Conservation (phyloP, 2,888 invertebrate species). For the Notocelia uddmanniana region DNA sequence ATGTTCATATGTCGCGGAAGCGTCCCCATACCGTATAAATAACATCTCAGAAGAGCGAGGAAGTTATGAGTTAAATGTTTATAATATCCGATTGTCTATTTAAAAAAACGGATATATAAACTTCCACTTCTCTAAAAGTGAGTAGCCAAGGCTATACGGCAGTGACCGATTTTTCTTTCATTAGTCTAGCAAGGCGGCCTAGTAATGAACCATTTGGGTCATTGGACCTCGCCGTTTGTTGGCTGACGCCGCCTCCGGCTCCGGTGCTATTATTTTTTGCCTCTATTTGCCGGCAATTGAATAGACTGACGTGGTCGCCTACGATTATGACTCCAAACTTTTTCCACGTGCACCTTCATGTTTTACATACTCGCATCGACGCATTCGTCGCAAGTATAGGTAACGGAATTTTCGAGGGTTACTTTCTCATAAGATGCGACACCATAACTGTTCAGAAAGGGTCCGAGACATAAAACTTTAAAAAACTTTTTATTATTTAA, state of each 20-base stretch:
- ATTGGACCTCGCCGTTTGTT: conserved; percentile 82
- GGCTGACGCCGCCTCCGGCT: conserved; percentile 69
- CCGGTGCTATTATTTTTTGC: conserved; percentile 75
- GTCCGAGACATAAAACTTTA: too few species aligned
- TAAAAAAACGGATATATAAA: background rate
- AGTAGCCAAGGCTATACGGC: conserved; percentile 54
- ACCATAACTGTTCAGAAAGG: too few species aligned
- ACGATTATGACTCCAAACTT: conserved; percentile 59
- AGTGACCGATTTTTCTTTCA: conserved; percentile 80
- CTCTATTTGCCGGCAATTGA: conserved; percentile 71
- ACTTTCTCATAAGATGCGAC: too few species aligned
- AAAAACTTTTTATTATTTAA: too few species aligned
- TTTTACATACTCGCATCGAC: conserved; percentile 51
- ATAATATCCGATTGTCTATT: background rate
- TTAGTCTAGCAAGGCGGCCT: conserved; percentile 70
- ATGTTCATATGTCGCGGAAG: conserved; percentile 33
- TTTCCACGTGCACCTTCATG: conserved; percentile 51
- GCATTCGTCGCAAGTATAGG: conserved; percentile 19
- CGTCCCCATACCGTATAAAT: conserved; percentile 26
- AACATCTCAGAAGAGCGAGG: conserved; percentile 35
- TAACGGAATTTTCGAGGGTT: conserved; percentile 53
- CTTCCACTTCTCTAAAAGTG: conserved; percentile 3
- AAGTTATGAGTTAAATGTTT: conserved; percentile 8
- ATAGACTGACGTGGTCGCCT: conserved; percentile 67
- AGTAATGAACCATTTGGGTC: conserved; percentile 83